Evolutionary conservation across 2,113 vertebrate species (phyloP), one percentile per base, ranked within the genome.

Genomic region (Rhinoderma darwinii): DNA sequence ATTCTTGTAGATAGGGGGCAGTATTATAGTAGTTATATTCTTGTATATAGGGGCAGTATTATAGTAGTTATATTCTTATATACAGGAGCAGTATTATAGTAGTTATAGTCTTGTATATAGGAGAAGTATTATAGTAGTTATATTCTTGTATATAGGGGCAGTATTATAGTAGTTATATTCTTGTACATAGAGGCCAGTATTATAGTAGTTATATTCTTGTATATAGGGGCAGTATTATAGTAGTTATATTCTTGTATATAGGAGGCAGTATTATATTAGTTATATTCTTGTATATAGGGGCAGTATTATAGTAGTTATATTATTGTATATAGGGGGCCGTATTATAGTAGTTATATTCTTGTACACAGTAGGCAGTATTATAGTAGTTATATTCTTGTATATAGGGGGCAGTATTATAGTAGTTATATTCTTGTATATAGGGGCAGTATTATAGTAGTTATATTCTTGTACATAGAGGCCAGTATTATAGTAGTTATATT

Each of bases 271-370:
- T 27, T 63, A 63, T 63, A 30, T n/a, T 63, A 63, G 59, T 63
- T 63, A 63, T 63, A 30, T 63, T 63, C 59, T 63, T 63, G 59
- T 63, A 30, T 11, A 63, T 63, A 63, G 59, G 59, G 4, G 61
- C 27, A 32, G 27, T 66, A 66, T 66, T 66, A 66, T 32, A 66
- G 61, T 66, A 66, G 61, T 66, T 66, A 66, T 66, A 66, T 66
- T 66, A 27, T 66, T 66, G 61, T 66, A 66, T 14, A 66, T 66
- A 66, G 61, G n/a, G 61, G 17, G 61, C 27, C 15, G 61, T 66
- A 66, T 66, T 66, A 32, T 66, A 66, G 61, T 66, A 66, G 61
- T 66, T 66, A 66, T 66, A 66, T 66, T 66, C 61, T 66, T 66
- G 61, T 66, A 66, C 27, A 61, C 32, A 66, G 61, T 10, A 27